Conservation (phyloP, 2,797 vertebrate genomes). For the Neosilurus mollespiculum region DNA sequence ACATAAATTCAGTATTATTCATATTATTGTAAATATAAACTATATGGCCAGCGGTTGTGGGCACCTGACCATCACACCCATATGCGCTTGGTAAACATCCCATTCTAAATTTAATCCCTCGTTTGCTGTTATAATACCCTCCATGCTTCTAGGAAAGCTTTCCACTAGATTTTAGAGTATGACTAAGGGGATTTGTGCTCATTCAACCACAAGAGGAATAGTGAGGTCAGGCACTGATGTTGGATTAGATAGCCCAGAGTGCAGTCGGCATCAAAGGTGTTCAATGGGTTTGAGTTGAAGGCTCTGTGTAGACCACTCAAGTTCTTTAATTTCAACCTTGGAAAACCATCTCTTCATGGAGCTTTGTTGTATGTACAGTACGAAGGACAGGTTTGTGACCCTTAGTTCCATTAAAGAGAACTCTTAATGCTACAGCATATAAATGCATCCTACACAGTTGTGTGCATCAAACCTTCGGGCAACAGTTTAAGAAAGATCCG, state of each 20-base stretch:
- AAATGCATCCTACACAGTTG: not conserved
- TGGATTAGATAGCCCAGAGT: not conserved
- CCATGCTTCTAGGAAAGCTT: not conserved
- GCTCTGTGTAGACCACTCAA: not conserved
- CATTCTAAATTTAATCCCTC: not conserved
- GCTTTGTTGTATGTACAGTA: not conserved
- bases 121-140: not conserved
- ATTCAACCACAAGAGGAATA: not conserved
- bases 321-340: not conserved
- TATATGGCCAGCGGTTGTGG: not conserved
- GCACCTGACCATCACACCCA: not conserved
- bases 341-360: not conserved
- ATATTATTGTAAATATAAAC: too few relatives aligned
- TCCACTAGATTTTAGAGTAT: not conserved
- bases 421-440: not conserved
- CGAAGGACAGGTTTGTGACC: not conserved
- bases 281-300: not conserved
- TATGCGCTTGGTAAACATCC: not conserved
- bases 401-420: not conserved
- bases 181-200: not conserved
- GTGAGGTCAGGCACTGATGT: not conserved
- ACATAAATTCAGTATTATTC: not conserved
- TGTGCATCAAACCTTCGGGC: not conserved
- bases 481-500: not conserved
- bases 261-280: not conserved